Evolutionary conservation across 2,888 invertebrate genomes (phyloP), one percentile per base, ranked within the genome.

Genomic region (Hartigia nigra): DNA sequence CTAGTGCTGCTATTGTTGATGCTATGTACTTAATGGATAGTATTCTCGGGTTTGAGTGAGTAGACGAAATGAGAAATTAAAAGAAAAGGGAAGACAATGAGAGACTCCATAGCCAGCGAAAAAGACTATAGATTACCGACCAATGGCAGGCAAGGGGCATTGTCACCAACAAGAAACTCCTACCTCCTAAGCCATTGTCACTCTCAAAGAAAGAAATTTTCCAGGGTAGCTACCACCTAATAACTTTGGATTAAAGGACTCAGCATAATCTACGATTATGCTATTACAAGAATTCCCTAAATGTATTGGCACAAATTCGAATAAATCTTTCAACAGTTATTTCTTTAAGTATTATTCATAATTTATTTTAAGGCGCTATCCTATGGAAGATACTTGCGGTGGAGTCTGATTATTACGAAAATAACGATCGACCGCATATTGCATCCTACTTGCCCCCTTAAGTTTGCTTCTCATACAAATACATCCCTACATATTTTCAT

Each of bases 11-110:
- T 39, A 5, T 14, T n/a, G n/a, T n/a, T n/a, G n/a, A n/a, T 39
- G 31, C 31, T 70, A 32, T 31, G 70, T 70, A 12, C 70, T 4
- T 32, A 70, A 70, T 32, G 23, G 31, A 70, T 70, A 70, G 70
- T 70, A 32, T 70, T 70, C 32, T 36, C 75, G 12, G 75, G 78
- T 74, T 78, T 31, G 55, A 76, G 74, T 80, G 79, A 81, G 82
- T 81, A 83, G 81, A 82, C 79, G 76, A 82, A 78, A 79, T 80
- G 81, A 83, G 85, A 85, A 87, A 87, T 87, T 86, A 85, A 85
- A 87, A 84, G 83, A 83, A 82, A 80, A 79, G 75, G 76, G 31
- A 77, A 74, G 78, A 81, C 80, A 81, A 81, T 81, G 78, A 36
- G 12, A 70, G 75, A 55, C 70, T 70, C 14, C n/a, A 69, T 76